Conservation (phyloP, 2,113 vertebrate species). For the Lontra canadensis region DNA sequence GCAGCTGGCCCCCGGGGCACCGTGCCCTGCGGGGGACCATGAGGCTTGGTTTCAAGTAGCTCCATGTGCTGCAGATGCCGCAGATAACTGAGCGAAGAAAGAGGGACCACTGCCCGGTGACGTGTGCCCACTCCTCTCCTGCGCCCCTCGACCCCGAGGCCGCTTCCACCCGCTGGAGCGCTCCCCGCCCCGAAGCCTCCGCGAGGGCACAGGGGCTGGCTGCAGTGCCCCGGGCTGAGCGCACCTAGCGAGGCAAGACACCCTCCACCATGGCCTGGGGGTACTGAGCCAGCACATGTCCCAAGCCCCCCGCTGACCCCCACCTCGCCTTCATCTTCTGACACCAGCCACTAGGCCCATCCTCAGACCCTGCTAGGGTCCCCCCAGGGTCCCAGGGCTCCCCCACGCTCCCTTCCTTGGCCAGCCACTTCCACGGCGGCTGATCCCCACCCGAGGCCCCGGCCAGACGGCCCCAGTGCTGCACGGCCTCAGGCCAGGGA, state of each 20-base stretch:
- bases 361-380: too few species aligned
- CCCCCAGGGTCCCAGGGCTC: background rate
- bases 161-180: background rate
- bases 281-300: background rate
- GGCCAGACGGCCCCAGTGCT: fast-evolving
- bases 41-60: background rate
- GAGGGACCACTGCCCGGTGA: background rate
- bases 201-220: background rate
- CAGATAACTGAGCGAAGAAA: background rate
- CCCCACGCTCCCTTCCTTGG: background rate
- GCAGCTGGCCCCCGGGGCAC: background rate
- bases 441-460: background rate
- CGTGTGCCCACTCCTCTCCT: background rate
- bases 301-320: background rate
- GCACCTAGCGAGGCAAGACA: background rate
- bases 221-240: fast-evolving
- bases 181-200: background rate
- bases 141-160: background rate
- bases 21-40: background rate
- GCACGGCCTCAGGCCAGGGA: background rate
- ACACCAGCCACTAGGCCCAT: too few species aligned
- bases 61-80: background rate
- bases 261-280: fast-evolving
- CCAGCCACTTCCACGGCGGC: background rate
- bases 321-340: background rate